These are phyloP conservation scores for Philereme transversata DNA, from an alignment of 2,888 invertebrate species.

Conservation along the genomic window DNA sequence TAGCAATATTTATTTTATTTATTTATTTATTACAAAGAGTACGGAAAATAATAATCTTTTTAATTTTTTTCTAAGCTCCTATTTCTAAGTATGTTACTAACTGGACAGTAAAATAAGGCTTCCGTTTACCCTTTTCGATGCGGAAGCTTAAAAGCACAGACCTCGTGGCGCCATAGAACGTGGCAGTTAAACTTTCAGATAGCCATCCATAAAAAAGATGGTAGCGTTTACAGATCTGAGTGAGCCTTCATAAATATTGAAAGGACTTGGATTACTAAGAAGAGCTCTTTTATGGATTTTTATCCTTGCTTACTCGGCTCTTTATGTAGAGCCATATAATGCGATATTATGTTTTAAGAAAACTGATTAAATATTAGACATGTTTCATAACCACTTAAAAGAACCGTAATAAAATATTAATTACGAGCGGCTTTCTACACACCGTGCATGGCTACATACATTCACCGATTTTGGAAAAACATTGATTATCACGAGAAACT, in stretches of 20 bases:
- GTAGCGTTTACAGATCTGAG: constrained; percentile 26
- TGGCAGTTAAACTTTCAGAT: constrained; percentile 31
- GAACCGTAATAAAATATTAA: too few species aligned
- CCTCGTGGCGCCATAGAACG: constrained; percentile 24
- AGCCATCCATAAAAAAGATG: constrained; percentile 30
- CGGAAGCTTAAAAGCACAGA: constrained; percentile 23
- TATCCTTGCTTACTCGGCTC: background rate
- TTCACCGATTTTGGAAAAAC: too few species aligned
- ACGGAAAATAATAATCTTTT: too few species aligned
- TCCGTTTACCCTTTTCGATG: constrained; percentile 10
- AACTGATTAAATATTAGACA: background rate
- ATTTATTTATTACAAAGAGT: too few species aligned
- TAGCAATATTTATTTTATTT: too few species aligned
- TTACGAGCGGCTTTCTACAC: too few species aligned
- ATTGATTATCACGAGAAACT: too few species aligned
- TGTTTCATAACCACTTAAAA: background rate
- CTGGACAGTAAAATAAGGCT: constrained; percentile 13
- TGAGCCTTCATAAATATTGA: constrained; percentile 28
- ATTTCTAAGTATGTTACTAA: constrained; percentile 1
- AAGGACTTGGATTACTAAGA: constrained; percentile 18
- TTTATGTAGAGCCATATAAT: background rate
- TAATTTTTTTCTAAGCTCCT: too few species aligned
- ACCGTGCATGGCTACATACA: too few species aligned
- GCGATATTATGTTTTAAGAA: background rate
- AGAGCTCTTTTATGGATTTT: constrained; percentile 13